Evolutionary conservation across 1,140 invertebrate species (phyloP).

Genomic region (Acromyrmex heyeri): DNA sequence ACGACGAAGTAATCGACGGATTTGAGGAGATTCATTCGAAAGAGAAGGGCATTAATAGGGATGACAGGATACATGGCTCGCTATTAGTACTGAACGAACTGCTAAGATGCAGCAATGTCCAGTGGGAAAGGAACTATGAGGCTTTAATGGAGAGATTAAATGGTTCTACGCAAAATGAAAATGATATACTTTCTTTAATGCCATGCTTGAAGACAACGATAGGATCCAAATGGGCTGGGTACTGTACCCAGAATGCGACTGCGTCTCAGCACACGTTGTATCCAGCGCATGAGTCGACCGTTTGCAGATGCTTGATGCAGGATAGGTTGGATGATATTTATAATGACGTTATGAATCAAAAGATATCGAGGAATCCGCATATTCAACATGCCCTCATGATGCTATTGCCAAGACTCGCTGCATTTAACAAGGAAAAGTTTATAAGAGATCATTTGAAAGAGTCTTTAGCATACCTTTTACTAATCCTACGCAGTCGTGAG

Average conservation of each 20-base stretch:
- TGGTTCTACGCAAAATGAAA: conserved; percentile 85
- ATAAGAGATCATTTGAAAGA: conserved; percentile 91
- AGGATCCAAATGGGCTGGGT: conserved; percentile 86
- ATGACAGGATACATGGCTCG: conserved; percentile 97
- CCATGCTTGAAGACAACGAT: conserved; percentile 88
- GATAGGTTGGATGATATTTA: conserved; percentile 95
- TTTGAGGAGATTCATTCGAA: conserved; percentile 91
- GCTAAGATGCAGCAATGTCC: conserved; percentile 95
- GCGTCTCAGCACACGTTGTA: conserved; percentile 79
- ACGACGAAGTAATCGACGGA: conserved; percentile 94
- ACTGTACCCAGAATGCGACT: conserved; percentile 75
- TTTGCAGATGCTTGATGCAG: conserved; percentile 93
- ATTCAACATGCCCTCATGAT: conserved; percentile 96
- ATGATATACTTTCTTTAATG: conserved; percentile 89
- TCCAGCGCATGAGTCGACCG: conserved; percentile 93
- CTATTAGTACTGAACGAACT: conserved; percentile 98
- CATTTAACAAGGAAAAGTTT: conserved; percentile 95
- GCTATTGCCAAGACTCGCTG: conserved; percentile 97
- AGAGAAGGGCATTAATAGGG: conserved; percentile 93
- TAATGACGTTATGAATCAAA: conserved; percentile 92
- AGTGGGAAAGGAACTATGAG: conserved; percentile 94
- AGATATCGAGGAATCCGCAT: conserved; percentile 91
- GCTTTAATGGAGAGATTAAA: conserved; percentile 88
- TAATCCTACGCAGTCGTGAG: conserved; percentile 91
- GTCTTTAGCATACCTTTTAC: conserved; percentile 93